Percentiles rank a stretch among this genome's conserved stretches.
These are phyloP conservation scores for Hyposmocoma kahamanoa DNA, from an alignment of 1,140 invertebrate species.

Conservation along the genomic window DNA sequence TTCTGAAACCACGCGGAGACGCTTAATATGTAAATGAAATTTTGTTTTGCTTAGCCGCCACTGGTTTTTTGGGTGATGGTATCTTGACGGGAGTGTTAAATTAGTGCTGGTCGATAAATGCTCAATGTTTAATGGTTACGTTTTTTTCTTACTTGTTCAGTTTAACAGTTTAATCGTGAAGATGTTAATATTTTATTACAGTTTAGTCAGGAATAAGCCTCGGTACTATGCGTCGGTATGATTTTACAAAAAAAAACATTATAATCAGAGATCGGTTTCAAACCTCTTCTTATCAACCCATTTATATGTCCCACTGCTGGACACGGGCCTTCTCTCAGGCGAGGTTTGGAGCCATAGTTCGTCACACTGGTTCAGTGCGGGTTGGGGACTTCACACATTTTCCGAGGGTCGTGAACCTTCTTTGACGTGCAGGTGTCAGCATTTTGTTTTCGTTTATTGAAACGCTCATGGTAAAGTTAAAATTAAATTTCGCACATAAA, in stretches of 20 bases:
- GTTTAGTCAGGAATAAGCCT: not conserved
- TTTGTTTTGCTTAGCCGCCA: constrained; percentile 56
- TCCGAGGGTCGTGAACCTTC: too few species aligned
- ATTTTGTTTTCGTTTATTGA: not conserved
- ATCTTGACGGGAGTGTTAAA: constrained; percentile 45
- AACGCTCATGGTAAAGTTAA: too few species aligned
- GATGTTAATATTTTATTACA: not conserved
- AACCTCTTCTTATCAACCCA: not conserved
- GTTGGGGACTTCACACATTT: too few species aligned
- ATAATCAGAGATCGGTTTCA: not conserved
- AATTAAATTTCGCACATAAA: too few species aligned
- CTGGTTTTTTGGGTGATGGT: constrained; percentile 36
- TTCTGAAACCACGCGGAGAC: constrained; percentile 35
- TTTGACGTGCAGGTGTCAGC: too few species aligned
- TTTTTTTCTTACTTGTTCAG: constrained; percentile 16
- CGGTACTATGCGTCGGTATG: not conserved
- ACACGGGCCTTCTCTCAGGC: too few species aligned
- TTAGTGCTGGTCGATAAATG: constrained; percentile 46
- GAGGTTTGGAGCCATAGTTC: too few species aligned
- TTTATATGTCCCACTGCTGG: too few species aligned
- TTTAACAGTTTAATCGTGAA: not conserved
- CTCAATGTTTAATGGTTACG: constrained; percentile 51
- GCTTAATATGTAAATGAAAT: constrained; percentile 46
- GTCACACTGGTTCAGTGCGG: too few species aligned
- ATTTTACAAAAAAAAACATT: constrained; percentile 1